Evolutionary conservation across 2,797 vertebrate species (phyloP), one percentile per base, ranked within the genome.

Genomic region (Benthosema pterotum): DNA sequence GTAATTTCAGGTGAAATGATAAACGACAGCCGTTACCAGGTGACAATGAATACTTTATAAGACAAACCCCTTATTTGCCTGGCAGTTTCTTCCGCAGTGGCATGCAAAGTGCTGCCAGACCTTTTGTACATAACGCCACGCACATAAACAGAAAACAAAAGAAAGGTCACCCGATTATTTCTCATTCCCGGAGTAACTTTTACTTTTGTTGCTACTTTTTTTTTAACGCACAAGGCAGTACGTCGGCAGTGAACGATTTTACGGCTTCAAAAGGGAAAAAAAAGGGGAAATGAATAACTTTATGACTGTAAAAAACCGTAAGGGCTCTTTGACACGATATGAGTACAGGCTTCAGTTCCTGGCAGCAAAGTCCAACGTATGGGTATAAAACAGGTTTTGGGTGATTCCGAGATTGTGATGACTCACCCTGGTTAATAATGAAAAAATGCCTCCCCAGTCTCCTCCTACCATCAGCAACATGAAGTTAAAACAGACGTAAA

Each of bases 31-130:
- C 84, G 92, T 94, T 94, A 94, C 92, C 90, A 93, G 92, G 92
- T 94, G 92, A 93, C 93, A 92, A 94, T 94, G 92, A 93, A 94
- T 94, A 93, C 92, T 94, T 94, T 93, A 94, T 93, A 93, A 94
- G 93, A 93, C 92, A 92, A 93, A 93, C 90, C 91, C 87, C 90
- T 93, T 91, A 93, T 94, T 94, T 94, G 92, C 92, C 92, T 94
- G 92, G 92, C 93, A 92, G 93, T 93, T 94, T 92, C 90, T 91
- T 92, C 89, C 78, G 83, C 88, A 88, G 83, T 75, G 82, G 78
- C 88, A 94, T 93, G 93, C 92, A 94, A 94, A 94, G 86, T 67
- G 71, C 79, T 84, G 79, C 71, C 59, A 64, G 86, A 88, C 81
- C 83, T 89, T 90, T 90, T 87, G 79, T 77, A 79, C 77, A 85